Evolutionary conservation across 2,113 vertebrate genomes (phyloP).

Genomic region (Pyrgilauda ruficollis): DNA sequence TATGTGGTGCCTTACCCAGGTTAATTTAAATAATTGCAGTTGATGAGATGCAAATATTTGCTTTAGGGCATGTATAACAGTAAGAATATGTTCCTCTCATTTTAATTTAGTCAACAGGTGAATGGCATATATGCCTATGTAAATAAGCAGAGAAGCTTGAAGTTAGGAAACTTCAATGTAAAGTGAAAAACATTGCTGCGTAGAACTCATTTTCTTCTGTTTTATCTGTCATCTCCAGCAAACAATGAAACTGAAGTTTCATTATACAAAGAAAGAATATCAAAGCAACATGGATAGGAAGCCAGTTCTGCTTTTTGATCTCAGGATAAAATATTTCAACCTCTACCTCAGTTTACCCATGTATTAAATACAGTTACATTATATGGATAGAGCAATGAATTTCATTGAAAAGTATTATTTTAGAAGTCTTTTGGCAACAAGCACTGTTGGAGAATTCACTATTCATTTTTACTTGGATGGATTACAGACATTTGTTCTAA

Average conservation of each 20-base stretch:
- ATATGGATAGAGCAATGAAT: not conserved
- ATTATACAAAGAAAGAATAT: not conserved
- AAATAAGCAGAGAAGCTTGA: not conserved
- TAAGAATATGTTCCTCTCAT: not conserved
- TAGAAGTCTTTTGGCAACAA: not conserved
- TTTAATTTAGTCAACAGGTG: constrained; percentile 44
- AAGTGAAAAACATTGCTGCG: not conserved
- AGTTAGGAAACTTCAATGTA: not conserved
- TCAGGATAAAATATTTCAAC: constrained; percentile 1
- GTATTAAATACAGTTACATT: not conserved
- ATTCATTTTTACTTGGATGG: not conserved
- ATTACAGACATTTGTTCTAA: not conserved
- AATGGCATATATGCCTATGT: not conserved
- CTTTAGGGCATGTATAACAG: not conserved
- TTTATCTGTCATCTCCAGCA: constrained; percentile 6
- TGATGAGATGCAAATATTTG: constrained; percentile 1
- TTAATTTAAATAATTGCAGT: not conserved
- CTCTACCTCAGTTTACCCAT: constrained; percentile 22
- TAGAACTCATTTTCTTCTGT: not conserved
- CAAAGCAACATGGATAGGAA: constrained; percentile 11
- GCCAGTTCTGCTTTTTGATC: constrained; percentile 3
- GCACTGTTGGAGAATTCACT: not conserved
- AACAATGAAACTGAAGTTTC: constrained; percentile 25
- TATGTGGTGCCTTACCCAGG: not conserved
- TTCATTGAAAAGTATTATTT: not conserved